Evolutionary conservation across 1,140 invertebrate genomes (phyloP).

Genomic region (Drosophila pectinifera): DNA sequence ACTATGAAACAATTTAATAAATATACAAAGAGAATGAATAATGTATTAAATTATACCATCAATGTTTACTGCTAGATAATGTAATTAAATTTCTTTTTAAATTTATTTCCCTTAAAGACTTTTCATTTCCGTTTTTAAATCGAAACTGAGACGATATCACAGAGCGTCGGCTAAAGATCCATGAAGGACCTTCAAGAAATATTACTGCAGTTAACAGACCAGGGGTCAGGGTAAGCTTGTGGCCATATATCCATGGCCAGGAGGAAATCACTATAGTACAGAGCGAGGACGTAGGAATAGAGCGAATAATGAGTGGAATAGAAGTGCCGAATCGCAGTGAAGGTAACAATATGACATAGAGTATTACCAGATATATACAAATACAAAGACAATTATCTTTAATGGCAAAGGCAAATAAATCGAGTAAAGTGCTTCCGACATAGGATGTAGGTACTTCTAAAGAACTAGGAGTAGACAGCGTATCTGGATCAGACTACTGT

Average conservation of each 20-base stretch:
- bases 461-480: slow-evolving; percentile 43
- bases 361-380: slow-evolving; percentile 28
- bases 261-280: slow-evolving; percentile 28
- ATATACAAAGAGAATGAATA: slow-evolving; percentile 36
- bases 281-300: neutral
- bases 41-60: slow-evolving; percentile 63
- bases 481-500: slow-evolving; percentile 31
- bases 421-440: slow-evolving; percentile 78
- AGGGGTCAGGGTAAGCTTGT: slow-evolving; percentile 61
- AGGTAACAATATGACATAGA: slow-evolving; percentile 31
- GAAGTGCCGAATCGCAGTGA: slow-evolving; percentile 24
- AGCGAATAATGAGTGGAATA: slow-evolving; percentile 34
- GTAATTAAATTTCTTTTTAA: slow-evolving; percentile 73
- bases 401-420: slow-evolving; percentile 78
- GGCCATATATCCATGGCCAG: slow-evolving; percentile 20
- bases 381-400: slow-evolving; percentile 51
- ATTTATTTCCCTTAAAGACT: slow-evolving; percentile 55
- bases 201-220: slow-evolving; percentile 66
- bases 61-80: slow-evolving; percentile 65
- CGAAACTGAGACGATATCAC: slow-evolving; percentile 10
- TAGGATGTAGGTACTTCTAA: slow-evolving; percentile 68
- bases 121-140: slow-evolving; percentile 28
- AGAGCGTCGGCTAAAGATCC: slow-evolving; percentile 8
- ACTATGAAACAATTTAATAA: slow-evolving; percentile 54
- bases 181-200: slow-evolving; percentile 10